Conservation (phyloP, 1,140 invertebrate genomes). For the Psilanteris sp. region DNA sequence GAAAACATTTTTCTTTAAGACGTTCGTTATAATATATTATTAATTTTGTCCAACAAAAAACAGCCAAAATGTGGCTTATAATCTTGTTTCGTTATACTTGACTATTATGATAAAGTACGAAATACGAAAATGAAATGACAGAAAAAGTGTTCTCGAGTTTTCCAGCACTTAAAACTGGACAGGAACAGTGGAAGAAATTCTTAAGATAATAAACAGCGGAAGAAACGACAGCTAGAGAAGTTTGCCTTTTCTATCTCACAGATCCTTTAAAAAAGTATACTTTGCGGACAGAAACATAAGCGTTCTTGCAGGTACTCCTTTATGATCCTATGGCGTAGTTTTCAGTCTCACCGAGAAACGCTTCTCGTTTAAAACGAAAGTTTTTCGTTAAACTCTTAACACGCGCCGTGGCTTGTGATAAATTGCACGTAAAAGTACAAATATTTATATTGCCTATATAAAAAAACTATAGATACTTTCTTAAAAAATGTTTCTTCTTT, state of each 20-base stretch:
- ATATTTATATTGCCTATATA: too few relatives aligned
- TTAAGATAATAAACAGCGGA: background rate
- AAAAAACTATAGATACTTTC: background rate
- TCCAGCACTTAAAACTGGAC: too few relatives aligned
- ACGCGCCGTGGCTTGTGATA: slow-evolving; percentile 7
- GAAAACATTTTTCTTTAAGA: too few relatives aligned
- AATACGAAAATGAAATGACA: too few relatives aligned
- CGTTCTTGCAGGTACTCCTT: slow-evolving; percentile 19
- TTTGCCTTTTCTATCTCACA: slow-evolving; percentile 16
- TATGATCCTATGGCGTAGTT: background rate
- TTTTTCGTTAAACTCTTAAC: slow-evolving; percentile 23
- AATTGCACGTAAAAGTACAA: slow-evolving; percentile 12
- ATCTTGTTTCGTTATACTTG: too few relatives aligned
- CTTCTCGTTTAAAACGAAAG: slow-evolving; percentile 18
- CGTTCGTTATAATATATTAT: too few relatives aligned
- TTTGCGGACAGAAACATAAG: background rate
- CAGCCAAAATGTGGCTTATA: too few relatives aligned
- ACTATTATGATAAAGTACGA: too few relatives aligned
- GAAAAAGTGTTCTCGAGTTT: too few relatives aligned
- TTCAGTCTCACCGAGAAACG: background rate
- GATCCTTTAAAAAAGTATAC: slow-evolving; percentile 4
- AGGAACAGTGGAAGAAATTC: background rate
- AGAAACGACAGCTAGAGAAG: slow-evolving; percentile 7
- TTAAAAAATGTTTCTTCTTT: too few relatives aligned
- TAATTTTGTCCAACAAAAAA: too few relatives aligned